Conservation (phyloP, 1,140 invertebrate species). For the Drosophila lowei region DNA sequence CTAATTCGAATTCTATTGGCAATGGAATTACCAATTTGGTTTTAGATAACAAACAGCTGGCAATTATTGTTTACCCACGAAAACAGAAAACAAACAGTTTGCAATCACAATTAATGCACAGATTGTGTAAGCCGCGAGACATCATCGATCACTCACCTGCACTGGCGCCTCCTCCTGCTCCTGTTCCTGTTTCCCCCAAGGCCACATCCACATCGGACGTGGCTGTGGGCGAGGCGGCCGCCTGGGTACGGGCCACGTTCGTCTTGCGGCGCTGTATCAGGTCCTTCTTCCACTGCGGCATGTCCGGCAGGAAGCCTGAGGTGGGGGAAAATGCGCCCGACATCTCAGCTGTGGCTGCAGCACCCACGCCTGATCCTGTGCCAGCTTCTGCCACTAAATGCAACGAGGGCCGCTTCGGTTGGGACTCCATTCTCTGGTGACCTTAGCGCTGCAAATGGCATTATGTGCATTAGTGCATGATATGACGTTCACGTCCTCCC, state of each 20-base stretch:
- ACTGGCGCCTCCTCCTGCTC: conserved; percentile 33
- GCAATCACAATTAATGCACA: not conserved
- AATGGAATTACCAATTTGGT: not conserved
- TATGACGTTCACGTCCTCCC: not conserved
- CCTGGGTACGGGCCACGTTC: conserved; percentile 80
- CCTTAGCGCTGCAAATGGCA: conserved; percentile 56
- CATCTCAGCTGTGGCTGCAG: conserved; percentile 14
- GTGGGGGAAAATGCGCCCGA: conserved; percentile 30
- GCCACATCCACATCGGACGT: conserved; percentile 49
- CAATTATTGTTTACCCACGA: not conserved
- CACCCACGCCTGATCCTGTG: not conserved
- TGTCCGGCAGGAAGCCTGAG: conserved; percentile 74
- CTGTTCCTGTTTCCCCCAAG: conserved; percentile 19
- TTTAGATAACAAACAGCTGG: conserved; percentile 17
- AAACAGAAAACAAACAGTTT: too few relatives aligned
- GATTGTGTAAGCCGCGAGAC: too few relatives aligned
- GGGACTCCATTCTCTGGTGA: conserved; percentile 58
- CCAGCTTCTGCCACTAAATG: conserved; percentile 44
- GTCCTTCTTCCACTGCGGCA: conserved; percentile 90
- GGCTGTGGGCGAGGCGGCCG: conserved; percentile 37
- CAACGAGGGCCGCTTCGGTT: conserved; percentile 60
- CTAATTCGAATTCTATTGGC: conserved; percentile 3
- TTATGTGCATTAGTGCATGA: conserved; percentile 55
- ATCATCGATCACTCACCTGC: conserved; percentile 44
- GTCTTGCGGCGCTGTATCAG: conserved; percentile 87